phyloP scores from a whole-genome alignment of 2,888 invertebrate genomes.

The Polyommatus iphigenia region DNA sequence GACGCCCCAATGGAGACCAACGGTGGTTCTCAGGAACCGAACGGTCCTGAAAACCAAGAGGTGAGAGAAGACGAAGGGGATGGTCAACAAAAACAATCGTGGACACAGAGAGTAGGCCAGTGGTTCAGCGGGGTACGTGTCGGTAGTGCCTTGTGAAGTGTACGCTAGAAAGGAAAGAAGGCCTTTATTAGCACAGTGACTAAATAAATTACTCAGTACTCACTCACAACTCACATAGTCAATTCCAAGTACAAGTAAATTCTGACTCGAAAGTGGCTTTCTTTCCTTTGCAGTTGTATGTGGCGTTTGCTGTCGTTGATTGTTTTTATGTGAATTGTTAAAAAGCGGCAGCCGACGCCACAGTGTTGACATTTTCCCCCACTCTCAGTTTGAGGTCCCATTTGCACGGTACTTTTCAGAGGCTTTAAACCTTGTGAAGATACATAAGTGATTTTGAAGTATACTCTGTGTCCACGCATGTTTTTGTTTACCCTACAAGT shows the following conservation, averaged over 20 bases:
- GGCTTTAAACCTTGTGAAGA: slow-evolving; percentile 53
- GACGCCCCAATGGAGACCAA: slow-evolving; percentile 76
- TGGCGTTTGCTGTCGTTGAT: slow-evolving; percentile 62
- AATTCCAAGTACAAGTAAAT: slow-evolving; percentile 4
- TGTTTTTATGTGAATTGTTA: background rate
- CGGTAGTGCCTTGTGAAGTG: slow-evolving; percentile 71
- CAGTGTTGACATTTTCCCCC: slow-evolving; percentile 64
- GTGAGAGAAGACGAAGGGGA: slow-evolving; percentile 74
- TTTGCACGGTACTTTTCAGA: slow-evolving; percentile 70
- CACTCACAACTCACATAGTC: background rate
- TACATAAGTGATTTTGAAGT: slow-evolving; percentile 47
- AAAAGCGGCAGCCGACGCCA: slow-evolving; percentile 65
- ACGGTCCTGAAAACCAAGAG: slow-evolving; percentile 73
- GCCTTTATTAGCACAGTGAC: slow-evolving; percentile 6
- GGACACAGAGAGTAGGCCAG: slow-evolving; percentile 86
- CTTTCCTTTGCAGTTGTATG: slow-evolving; percentile 33
- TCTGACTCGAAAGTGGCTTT: background rate
- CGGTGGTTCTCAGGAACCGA: slow-evolving; percentile 69
- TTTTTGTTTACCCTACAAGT: slow-evolving; percentile 58
- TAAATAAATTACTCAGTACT: background rate
- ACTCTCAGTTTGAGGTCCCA: slow-evolving; percentile 70
- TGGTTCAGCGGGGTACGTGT: slow-evolving; percentile 86
- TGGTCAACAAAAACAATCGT: slow-evolving; percentile 80
- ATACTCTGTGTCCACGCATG: slow-evolving; percentile 78
- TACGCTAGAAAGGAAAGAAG: slow-evolving; percentile 33